Evolutionary conservation across 2,797 vertebrate species (phyloP).

Genomic region (Fistularia commersonii): DNA sequence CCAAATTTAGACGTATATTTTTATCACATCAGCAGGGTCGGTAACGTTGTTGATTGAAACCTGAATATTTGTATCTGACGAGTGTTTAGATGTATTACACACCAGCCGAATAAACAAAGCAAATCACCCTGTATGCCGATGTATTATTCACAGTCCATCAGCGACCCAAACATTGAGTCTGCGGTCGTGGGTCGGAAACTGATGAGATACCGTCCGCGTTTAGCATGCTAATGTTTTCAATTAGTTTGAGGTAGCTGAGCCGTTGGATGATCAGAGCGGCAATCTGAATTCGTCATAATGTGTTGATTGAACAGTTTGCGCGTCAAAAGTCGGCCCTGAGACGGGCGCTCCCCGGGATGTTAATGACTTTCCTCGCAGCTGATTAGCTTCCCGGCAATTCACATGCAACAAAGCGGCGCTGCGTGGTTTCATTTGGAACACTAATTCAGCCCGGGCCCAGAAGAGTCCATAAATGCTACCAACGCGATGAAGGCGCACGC

Average conservation of each 20-base stretch:
- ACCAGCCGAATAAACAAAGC: slow-evolving; percentile 40
- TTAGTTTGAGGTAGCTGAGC: slow-evolving; percentile 62
- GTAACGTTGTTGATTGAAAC: slow-evolving; percentile 22
- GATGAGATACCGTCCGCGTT: slow-evolving; percentile 57
- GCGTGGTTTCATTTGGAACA: slow-evolving; percentile 49
- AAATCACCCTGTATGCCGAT: slow-evolving; percentile 34
- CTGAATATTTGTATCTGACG: slow-evolving; percentile 42
- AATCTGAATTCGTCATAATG: slow-evolving; percentile 62
- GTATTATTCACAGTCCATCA: slow-evolving; percentile 60
- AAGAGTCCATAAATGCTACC: slow-evolving; percentile 1
- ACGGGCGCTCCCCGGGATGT: slow-evolving; percentile 51
- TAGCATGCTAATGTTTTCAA: slow-evolving; percentile 66
- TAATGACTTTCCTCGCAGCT: slow-evolving; percentile 66
- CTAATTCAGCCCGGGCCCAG: slow-evolving; percentile 43
- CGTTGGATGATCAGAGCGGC: slow-evolving; percentile 62
- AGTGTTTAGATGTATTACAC: slow-evolving; percentile 41
- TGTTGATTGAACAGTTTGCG: slow-evolving; percentile 68
- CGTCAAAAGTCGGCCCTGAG: slow-evolving; percentile 64
- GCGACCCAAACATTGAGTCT: slow-evolving; percentile 39
- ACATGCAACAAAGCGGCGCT: slow-evolving; percentile 50
- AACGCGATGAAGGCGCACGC: slow-evolving; percentile 48
- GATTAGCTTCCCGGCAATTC: slow-evolving; percentile 62
- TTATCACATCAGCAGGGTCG: slow-evolving; percentile 17
- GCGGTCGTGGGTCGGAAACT: slow-evolving; percentile 52
- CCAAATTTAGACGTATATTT: slow-evolving; percentile 21